Conservation (phyloP, 2,888 invertebrate genomes). For the Oxystoma pomonae region DNA sequence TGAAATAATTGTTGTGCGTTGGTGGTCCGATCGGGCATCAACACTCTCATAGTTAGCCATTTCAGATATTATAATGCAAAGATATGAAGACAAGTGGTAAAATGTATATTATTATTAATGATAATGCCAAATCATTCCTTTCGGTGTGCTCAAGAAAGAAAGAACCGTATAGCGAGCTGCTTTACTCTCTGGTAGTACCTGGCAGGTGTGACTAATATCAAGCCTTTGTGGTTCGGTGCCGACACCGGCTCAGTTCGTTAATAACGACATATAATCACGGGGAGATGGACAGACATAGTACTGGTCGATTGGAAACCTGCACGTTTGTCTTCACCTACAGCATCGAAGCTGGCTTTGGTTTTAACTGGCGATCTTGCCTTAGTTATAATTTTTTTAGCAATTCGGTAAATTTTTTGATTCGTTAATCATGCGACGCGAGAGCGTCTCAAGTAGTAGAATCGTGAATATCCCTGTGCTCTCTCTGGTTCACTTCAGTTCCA, state of each 20-base stretch:
- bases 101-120: constrained; percentile 41
- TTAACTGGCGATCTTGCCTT: constrained; percentile 16
- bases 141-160: constrained; percentile 37
- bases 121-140: constrained; percentile 46
- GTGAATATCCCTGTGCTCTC: constrained; percentile 1
- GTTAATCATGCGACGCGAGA: constrained; percentile 16
- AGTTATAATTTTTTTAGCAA: constrained; percentile 24
- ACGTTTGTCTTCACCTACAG: constrained; percentile 26
- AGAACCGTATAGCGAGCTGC: constrained; percentile 28
- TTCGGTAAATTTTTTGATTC: constrained; percentile 23
- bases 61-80: constrained; percentile 29
- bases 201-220: constrained; percentile 50
- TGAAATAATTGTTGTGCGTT: background rate
- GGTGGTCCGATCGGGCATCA: background rate
- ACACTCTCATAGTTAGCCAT: background rate
- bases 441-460: background rate
- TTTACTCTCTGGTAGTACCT: constrained; percentile 39
- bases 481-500: background rate
- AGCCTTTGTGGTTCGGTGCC: constrained; percentile 43
- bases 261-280: background rate
- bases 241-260: constrained; percentile 33
- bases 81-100: constrained; percentile 34
- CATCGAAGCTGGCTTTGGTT: constrained; percentile 17
- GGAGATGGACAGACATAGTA: constrained; percentile 4
- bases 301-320: constrained; percentile 16